Evolutionary conservation across 92 coral and sea anemone species (phyloP), one percentile per base, ranked within the genome.

Genomic region (Phenganax subtilis): DNA sequence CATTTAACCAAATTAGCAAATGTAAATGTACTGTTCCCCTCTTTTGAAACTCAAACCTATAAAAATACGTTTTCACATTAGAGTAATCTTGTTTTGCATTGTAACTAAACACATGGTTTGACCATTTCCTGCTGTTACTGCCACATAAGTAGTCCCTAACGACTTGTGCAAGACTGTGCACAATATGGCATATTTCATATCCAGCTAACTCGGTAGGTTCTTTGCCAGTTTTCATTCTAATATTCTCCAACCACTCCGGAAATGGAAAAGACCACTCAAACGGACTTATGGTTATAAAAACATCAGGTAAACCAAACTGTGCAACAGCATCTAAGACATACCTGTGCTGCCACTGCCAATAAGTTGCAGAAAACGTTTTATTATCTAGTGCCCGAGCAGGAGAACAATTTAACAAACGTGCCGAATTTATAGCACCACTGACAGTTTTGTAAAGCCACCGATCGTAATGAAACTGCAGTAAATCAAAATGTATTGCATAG

Each of bases 401-500:
- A 0, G 85, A 82, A 31, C 85, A 82, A 2, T 56, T 71, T 11
- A 71, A 55, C 10, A 72, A 9, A 20, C 68, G 7, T 8, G 68
- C 85, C 0, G 76, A n/a, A 2, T 76, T 54, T 10, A 84, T 61
- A 3, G 87, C 87, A 5, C 87, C 83, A 44, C 82, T 75, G 0
- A 84, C 83, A 10, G 81, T 84, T 62, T 37, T 37, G 47, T 37
- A 37, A 5, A 86, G 27, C 85, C 88, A 86, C 9, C 82, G 58
- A 53, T 74, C 88, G 64, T 81, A 81, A 0, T 74, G 82, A 54
- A 81, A 85, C 47, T 85, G 80, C 0, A 85, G 55, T 5, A 85
- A 10, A 0, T 85, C 87, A 57, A 47, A 86, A 64, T 54, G 69
- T 20, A 86, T 9, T 0, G 77, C 64, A 55, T 86, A 86, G 57